phyloP scores from a whole-genome alignment of 2,888 invertebrate species.

The Actias luna region DNA sequence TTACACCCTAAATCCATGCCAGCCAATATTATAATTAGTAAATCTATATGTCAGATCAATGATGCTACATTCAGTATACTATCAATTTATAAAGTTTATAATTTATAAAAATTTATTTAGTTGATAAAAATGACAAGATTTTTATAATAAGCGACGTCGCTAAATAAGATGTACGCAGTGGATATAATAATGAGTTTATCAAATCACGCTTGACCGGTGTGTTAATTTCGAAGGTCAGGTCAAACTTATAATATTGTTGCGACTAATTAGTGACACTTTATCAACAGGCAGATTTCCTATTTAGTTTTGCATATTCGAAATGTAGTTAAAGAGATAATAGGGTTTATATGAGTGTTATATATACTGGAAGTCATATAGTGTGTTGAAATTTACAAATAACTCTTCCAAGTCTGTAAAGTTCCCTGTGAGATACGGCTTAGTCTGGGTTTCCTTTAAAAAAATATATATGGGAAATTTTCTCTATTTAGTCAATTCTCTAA shows the following conservation, averaged over 20 bases:
- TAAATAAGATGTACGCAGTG: conserved; percentile 5
- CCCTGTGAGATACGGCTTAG: too few species aligned
- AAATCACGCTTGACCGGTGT: conserved; percentile 5
- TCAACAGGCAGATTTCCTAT: not conserved
- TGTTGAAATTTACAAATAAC: too few species aligned
- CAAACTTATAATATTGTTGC: not conserved
- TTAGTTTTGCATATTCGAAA: not conserved
- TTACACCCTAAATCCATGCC: too few species aligned
- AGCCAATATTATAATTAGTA: not conserved
- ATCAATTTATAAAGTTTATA: not conserved
- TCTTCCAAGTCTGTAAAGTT: too few species aligned
- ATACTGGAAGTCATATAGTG: too few species aligned
- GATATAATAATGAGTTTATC: conserved; percentile 8
- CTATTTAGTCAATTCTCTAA: too few species aligned
- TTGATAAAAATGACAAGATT: not conserved
- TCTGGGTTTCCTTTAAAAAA: too few species aligned
- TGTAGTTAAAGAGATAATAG: not conserved
- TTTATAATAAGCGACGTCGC: not conserved
- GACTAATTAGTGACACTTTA: not conserved
- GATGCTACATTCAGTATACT: not conserved
- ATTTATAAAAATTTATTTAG: not conserved
- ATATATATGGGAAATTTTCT: too few species aligned
- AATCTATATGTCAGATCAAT: not conserved
- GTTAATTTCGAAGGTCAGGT: not conserved
- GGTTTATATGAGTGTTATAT: too few species aligned